Evolutionary conservation across 2,113 vertebrate species (phyloP).

Genomic region (Microcebus griseorufus): DNA sequence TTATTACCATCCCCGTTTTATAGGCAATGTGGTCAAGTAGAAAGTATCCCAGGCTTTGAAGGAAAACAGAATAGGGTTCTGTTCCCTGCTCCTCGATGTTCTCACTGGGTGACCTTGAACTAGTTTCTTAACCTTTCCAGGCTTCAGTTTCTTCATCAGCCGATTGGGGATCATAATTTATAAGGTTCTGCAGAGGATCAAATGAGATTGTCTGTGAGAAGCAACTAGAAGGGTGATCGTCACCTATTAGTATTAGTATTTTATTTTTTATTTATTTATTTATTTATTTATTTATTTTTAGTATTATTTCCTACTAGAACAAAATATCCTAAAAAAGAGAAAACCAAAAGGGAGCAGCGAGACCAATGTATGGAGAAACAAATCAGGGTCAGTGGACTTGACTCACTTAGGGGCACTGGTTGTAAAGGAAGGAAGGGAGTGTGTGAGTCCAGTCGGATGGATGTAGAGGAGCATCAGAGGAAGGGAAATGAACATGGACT

Average conservation of each 20-base stretch:
- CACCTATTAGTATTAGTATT: neutral
- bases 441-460: too few species aligned
- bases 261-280: neutral
- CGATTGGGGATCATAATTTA: neutral
- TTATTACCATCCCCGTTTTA: constrained; percentile 59
- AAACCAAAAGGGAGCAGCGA: neutral
- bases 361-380: neutral
- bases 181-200: neutral
- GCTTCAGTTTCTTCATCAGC: neutral
- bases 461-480: accelerated
- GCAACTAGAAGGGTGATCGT: neutral
- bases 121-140: neutral
- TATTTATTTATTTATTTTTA: neutral
- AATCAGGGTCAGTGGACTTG: neutral
- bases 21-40: constrained; percentile 62
- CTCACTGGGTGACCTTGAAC: neutral
- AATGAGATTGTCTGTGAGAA: neutral
- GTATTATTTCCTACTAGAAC: neutral
- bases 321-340: neutral
- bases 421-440: neutral
- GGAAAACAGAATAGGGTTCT: constrained; percentile 47
- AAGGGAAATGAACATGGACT: neutral
- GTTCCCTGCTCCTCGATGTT: neutral
- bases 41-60: constrained; percentile 52
- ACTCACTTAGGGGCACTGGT: neutral